Percentiles rank a stretch among this genome's conserved stretches.
These are phyloP conservation scores for Mystacides longicornis DNA, from an alignment of 2,888 invertebrate species.

Conservation along the genomic window DNA sequence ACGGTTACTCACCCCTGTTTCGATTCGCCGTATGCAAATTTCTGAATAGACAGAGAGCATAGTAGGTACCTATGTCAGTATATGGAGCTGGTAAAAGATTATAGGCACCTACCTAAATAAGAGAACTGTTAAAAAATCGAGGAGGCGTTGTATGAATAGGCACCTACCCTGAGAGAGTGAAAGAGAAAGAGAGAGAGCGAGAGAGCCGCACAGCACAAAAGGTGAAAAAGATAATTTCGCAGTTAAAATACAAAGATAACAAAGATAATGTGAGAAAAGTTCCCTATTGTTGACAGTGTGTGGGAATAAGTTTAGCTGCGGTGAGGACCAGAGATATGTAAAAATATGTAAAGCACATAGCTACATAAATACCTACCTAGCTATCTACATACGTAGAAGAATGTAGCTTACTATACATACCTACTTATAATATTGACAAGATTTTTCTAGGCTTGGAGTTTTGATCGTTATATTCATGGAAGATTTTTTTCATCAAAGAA, in stretches of 20 bases:
- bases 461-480: no score
- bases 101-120: no score
- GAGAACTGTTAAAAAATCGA: neutral
- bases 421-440: no score
- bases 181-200: no score
- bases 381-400: no score
- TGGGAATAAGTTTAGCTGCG: slow-evolving; percentile 10
- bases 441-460: no score
- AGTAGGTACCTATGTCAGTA: slow-evolving; percentile 12
- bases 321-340: neutral
- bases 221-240: slow-evolving; percentile 24
- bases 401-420: no score
- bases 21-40: slow-evolving; percentile 19
- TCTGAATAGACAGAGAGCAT: no score
- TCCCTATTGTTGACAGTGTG: slow-evolving; percentile 22
- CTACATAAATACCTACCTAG: no score
- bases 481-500: no score
- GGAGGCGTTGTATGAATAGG: slow-evolving; percentile 24
- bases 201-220: slow-evolving; percentile 12
- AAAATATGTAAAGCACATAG: neutral
- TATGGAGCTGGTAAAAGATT: no score
- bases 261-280: slow-evolving; percentile 26
- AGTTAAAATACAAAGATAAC: slow-evolving; percentile 24
- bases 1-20: neutral
- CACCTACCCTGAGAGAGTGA: slow-evolving; percentile 14